Evolutionary conservation across 2,797 vertebrate genomes (phyloP).

Genomic region (Zalophus californianus): DNA sequence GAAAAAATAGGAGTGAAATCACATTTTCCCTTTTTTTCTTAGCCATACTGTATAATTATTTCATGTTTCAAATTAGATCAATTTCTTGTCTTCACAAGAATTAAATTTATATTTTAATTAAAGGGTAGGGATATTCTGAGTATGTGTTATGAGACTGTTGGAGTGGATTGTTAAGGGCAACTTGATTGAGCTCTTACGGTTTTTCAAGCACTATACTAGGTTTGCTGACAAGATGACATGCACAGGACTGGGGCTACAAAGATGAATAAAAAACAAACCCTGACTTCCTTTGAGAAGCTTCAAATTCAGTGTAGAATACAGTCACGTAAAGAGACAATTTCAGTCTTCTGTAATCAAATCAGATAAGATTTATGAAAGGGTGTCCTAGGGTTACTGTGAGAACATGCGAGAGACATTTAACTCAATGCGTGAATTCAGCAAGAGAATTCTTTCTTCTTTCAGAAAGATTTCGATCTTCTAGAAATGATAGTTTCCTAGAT

Average conservation of each 20-base stretch:
- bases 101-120: neutral
- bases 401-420: neutral
- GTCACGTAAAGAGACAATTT: neutral
- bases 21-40: neutral
- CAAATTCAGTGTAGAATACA: neutral
- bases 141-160: neutral
- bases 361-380: neutral
- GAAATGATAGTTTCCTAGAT: neutral
- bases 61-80: neutral
- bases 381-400: neutral
- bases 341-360: neutral
- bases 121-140: neutral
- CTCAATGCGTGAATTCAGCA: neutral
- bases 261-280: neutral
- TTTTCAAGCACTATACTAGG: neutral
- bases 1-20: neutral
- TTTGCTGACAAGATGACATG: neutral
- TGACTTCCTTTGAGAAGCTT: neutral
- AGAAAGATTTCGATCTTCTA: neutral
- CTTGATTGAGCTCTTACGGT: neutral
- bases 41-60: neutral
- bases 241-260: neutral
- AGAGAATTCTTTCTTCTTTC: slow-evolving; percentile 13
- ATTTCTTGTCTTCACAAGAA: neutral
- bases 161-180: neutral